A percentile compares a stretch with the other conserved stretches of the same genome.
phyloP scores from a whole-genome alignment of 2,888 invertebrate genomes.

The Polydrusus tereticollis region DNA sequence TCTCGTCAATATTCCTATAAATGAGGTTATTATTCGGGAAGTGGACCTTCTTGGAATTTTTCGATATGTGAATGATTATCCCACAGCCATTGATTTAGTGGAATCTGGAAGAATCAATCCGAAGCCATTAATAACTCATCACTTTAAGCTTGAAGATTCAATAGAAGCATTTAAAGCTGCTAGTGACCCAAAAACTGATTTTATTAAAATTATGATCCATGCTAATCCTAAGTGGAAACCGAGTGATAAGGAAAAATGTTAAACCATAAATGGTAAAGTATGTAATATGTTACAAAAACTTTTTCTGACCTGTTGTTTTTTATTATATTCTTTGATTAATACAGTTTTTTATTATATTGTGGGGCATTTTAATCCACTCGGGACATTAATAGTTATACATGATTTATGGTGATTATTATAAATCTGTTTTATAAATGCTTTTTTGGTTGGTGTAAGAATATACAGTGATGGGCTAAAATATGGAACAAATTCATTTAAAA shows the following conservation, averaged over 20 bases:
- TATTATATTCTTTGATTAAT: too few relatives aligned
- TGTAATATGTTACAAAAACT: too few relatives aligned
- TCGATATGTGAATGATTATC: constrained; percentile 91
- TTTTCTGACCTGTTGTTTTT: too few relatives aligned
- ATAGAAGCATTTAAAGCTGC: constrained; percentile 87
- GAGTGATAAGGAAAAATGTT: background rate
- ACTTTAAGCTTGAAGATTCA: constrained; percentile 82
- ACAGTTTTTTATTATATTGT: too few relatives aligned
- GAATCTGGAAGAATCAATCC: constrained; percentile 82
- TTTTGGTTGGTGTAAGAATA: too few relatives aligned
- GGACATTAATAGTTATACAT: too few relatives aligned
- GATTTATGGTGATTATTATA: too few relatives aligned
- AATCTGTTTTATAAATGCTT: too few relatives aligned
- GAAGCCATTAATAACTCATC: constrained; percentile 87
- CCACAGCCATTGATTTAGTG: constrained; percentile 81
- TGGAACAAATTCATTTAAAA: too few relatives aligned
- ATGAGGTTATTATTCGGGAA: constrained; percentile 84
- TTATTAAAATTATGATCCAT: constrained; percentile 92
- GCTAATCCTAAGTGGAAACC: constrained; percentile 65
- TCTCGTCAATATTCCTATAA: constrained; percentile 84
- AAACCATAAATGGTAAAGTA: background rate
- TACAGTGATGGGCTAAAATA: too few relatives aligned
- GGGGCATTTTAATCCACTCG: too few relatives aligned
- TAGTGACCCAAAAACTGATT: constrained; percentile 76
- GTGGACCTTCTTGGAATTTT: constrained; percentile 93